Evolutionary conservation across 2,797 vertebrate species (phyloP), one percentile per base, ranked within the genome.

Genomic region (Anguilla marmorata): DNA sequence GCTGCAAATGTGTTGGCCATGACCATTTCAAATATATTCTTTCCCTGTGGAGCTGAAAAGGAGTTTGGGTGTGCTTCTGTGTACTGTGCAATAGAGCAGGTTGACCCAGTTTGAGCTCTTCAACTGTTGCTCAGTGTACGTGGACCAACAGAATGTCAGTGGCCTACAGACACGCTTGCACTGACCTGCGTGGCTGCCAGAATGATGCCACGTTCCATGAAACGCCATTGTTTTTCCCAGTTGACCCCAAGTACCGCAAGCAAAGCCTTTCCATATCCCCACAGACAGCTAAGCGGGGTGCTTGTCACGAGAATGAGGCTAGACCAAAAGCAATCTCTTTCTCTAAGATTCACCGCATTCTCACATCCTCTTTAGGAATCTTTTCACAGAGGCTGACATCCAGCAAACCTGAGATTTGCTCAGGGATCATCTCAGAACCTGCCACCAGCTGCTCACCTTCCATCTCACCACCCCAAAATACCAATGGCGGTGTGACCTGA

Each of bases 61-160:
- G 33, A 19, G 74, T 45, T 41, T 82, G 45, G 11, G 79, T 82
- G 45, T n/a, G 41, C 41, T 50, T 50, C 45, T 24, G 45, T 82
- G 27, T 41, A 19, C 24, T 24, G 79, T 50, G 41, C 11, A n/a
- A 69, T 9, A n/a, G 24, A 48, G 19, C 41, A 82, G 79, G 79
- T 82, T 48, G 45, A 50, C 79, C 79, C 45, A 82, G 79, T 82
- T 82, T 82, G 45, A 82, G 79, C 79, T 16, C 76, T 45, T 80
- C 33, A 45, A 27, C 19, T 45, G 41, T 80, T 19, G 76, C 41
- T 82, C 79, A 82, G 41, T 82, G 45, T 41, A 76, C 74, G 41
- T 19, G 74, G 74, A 76, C 74, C 19, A 76, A 76, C 33, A 76
- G 12, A 41, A 82, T 50, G 79, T 9, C 45, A 50, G 41, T 50